Conservation (phyloP, 2,797 vertebrate genomes). For the Dipus sagitta region DNA sequence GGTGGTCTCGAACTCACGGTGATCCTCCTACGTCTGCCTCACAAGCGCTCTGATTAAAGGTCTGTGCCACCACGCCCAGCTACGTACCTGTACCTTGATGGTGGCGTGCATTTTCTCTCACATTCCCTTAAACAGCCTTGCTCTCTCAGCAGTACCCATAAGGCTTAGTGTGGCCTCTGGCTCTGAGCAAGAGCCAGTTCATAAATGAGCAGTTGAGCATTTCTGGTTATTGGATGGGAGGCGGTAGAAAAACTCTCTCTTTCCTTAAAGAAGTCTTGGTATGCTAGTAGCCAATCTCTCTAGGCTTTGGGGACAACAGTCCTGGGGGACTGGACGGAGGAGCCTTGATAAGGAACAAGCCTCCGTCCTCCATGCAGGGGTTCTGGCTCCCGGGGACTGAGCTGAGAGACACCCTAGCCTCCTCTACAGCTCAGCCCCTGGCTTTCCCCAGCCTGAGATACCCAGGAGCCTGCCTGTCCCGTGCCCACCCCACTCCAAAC, state of each 20-base stretch:
- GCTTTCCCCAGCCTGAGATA: background rate
- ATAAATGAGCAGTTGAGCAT: background rate
- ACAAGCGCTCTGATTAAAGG: too few species aligned
- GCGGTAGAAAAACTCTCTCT: background rate
- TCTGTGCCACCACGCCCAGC: too few species aligned
- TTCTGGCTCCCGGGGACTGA: background rate
- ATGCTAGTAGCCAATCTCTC: background rate
- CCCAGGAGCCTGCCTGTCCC: background rate
- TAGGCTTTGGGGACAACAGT: conserved; percentile 31
- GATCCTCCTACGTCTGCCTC: too few species aligned
- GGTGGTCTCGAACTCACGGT: too few species aligned
- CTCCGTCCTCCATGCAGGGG: background rate
- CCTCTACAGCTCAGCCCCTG: background rate
- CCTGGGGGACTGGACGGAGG: background rate
- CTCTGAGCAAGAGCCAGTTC: background rate
- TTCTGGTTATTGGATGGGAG: background rate
- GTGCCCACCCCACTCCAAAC: background rate
- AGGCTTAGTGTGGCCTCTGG: background rate
- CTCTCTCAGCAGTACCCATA: background rate
- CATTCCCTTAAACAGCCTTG: background rate
- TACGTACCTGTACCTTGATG: background rate
- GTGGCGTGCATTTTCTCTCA: background rate
- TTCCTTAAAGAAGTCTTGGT: background rate
- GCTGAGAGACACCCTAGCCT: background rate
- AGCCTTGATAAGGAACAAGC: background rate